Evolutionary conservation across 1,140 invertebrate species (phyloP).

Genomic region (Ditylenchus dipsaci): DNA sequence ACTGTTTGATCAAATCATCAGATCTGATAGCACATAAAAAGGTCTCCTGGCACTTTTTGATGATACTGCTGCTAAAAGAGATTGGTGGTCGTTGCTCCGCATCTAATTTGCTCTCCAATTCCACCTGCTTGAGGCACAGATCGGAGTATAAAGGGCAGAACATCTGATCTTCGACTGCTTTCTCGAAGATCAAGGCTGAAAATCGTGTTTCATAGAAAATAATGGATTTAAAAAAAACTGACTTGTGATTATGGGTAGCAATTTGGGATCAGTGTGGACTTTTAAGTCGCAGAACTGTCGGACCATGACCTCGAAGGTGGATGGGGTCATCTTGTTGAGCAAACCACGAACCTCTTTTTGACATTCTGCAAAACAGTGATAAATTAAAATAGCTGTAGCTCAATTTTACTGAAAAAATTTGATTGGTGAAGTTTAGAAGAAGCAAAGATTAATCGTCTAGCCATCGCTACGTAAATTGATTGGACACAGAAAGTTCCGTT

Average conservation of each 20-base stretch:
- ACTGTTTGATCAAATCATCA: slow-evolving; percentile 24
- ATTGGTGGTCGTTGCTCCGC: not conserved
- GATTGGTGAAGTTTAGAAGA: too few species aligned
- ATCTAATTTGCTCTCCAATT: slow-evolving; percentile 6
- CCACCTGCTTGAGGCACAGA: slow-evolving; percentile 48
- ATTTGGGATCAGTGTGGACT: slow-evolving; percentile 26
- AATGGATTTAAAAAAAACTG: too few species aligned
- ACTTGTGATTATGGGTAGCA: slow-evolving; percentile 4
- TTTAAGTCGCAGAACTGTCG: slow-evolving; percentile 44
- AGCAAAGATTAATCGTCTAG: too few species aligned
- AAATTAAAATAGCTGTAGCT: too few species aligned
- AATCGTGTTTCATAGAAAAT: too few species aligned
- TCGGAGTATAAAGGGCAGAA: slow-evolving; percentile 55
- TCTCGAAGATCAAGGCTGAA: slow-evolving; percentile 50
- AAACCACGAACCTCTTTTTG: slow-evolving; percentile 48
- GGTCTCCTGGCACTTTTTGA: slow-evolving; percentile 37
- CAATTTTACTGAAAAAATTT: too few species aligned
- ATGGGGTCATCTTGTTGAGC: slow-evolving; percentile 54
- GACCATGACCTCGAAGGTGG: slow-evolving; percentile 41
- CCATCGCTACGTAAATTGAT: too few species aligned
- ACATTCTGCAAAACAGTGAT: slow-evolving; percentile 15
- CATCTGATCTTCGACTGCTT: slow-evolving; percentile 55
- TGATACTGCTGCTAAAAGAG: slow-evolving; percentile 21
- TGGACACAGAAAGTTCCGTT: too few species aligned
- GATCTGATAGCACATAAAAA: slow-evolving; percentile 24